phyloP scores from a whole-genome alignment of 2,888 invertebrate genomes.

The Tinea trinotella region DNA sequence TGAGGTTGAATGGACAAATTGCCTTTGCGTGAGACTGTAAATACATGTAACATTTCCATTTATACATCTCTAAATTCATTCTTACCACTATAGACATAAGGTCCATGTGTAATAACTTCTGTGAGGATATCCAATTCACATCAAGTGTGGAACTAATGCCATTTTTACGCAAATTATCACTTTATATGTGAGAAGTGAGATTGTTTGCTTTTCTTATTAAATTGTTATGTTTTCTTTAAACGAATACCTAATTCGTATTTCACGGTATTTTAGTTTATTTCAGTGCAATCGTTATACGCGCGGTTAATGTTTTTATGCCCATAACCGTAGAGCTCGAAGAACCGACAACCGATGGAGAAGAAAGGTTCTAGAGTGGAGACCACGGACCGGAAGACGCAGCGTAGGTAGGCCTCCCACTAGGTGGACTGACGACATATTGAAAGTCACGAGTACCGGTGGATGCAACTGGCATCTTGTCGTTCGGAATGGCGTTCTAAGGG shows the following conservation, averaged over 20 bases:
- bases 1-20: slow-evolving; percentile 8
- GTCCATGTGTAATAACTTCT: not conserved
- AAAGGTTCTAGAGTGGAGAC: too few species aligned
- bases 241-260: not conserved
- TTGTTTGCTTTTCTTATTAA: slow-evolving; percentile 4
- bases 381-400: too few species aligned
- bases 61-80: not conserved
- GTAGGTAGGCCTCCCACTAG: too few species aligned
- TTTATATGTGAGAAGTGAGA: slow-evolving; percentile 5
- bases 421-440: too few species aligned
- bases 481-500: too few species aligned
- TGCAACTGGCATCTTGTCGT: too few species aligned
- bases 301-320: too few species aligned
- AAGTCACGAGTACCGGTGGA: too few species aligned
- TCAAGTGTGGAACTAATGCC: slow-evolving; percentile 7
- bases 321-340: too few species aligned
- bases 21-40: not conserved
- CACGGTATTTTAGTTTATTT: not conserved
- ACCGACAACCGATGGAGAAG: too few species aligned
- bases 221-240: not conserved
- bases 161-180: slow-evolving; percentile 7
- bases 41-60: too few species aligned
- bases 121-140: not conserved
- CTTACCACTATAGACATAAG: not conserved
- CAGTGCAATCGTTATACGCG: too few species aligned